Evolutionary conservation across 2,888 invertebrate species (phyloP), one percentile per base, ranked within the genome.

Genomic region (Acleris laterana): DNA sequence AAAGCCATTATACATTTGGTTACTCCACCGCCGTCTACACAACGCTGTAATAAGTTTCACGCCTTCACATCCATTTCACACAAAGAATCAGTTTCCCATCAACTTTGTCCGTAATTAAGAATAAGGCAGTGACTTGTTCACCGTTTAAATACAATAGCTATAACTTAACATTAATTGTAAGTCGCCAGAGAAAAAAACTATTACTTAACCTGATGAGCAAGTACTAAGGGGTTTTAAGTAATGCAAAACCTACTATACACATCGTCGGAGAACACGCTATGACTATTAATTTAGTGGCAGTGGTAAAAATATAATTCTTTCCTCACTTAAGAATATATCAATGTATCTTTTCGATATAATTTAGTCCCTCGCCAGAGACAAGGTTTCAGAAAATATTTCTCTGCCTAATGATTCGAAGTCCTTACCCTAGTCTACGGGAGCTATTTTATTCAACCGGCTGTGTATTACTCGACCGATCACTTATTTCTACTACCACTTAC

Each of bases 11-110:
- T 74, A 69, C 72, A 71, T 74, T 72, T 69, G 63, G 58, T 61
- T 60, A 63, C 69, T 66, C 52, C 22, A 19, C 53, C 60, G 59
- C 42, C 53, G 44, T 42, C 62, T 62, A 57, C 82, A 74, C 71
- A 73, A 71, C 82, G 82, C 85, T 87, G 90, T 89, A 90, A 89
- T 88, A 77, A 89, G 89, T 82, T 90, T 88, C 90, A 87, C 91
- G 90, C 89, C 90, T 77, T 81, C 72, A 77, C 80, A 79, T 73
- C 70, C 72, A 68, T 38, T 55, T 71, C 74, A 73, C 74, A 72
- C 53, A 50, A 19, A 44, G 44, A 46, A 60, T 59, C 49, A 44
- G 51, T 55, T 58, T 46, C 49, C 62, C 63, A 56, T 50, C 55
- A 55, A 32, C 28, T 64, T 52, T 42, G 25, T 66, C 66, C 62